Percentiles rank a stretch among this genome's conserved stretches.
Conservation (phyloP, 1,140 invertebrate species). For the Pogonus chalceus region DNA sequence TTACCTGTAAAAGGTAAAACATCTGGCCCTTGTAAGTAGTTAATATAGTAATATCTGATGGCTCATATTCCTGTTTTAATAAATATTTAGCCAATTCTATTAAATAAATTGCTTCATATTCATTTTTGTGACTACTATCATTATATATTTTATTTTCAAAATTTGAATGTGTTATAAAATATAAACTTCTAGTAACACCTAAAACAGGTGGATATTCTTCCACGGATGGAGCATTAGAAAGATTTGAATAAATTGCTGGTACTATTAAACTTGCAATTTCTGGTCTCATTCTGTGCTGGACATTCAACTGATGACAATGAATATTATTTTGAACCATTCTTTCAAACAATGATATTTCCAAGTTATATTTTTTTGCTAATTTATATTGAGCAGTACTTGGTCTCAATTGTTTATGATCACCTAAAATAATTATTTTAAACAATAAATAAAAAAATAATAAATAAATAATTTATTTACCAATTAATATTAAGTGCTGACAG, state of each 20-base stretch:
- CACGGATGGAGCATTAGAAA: slow-evolving; percentile 46
- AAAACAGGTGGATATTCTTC: slow-evolving; percentile 37
- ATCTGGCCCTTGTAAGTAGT: slow-evolving; percentile 56
- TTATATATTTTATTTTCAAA: slow-evolving; percentile 36
- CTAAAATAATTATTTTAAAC: slow-evolving; percentile 31
- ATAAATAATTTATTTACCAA: slow-evolving; percentile 27
- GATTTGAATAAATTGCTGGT: slow-evolving; percentile 48
- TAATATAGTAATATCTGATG: slow-evolving; percentile 53
- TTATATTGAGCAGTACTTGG: slow-evolving; percentile 50
- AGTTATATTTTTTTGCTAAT: slow-evolving; percentile 45
- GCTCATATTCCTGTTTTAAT: slow-evolving; percentile 45
- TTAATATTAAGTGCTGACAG: slow-evolving; percentile 68
- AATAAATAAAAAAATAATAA: not conserved
- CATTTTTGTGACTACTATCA: slow-evolving; percentile 48
- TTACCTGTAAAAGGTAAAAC: slow-evolving; percentile 37
- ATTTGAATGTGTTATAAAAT: slow-evolving; percentile 45
- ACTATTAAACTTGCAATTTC: slow-evolving; percentile 49
- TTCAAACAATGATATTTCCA: slow-evolving; percentile 66
- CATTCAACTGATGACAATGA: slow-evolving; percentile 39
- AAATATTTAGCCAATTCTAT: slow-evolving; percentile 48
- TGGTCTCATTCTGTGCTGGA: slow-evolving; percentile 59
- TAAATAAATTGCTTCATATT: slow-evolving; percentile 47
- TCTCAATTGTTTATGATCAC: slow-evolving; percentile 67
- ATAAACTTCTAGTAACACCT: slow-evolving; percentile 45
- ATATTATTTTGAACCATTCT: slow-evolving; percentile 52